phyloP scores from a whole-genome alignment of 1,140 invertebrate genomes.

The Lepidurus packardi region DNA sequence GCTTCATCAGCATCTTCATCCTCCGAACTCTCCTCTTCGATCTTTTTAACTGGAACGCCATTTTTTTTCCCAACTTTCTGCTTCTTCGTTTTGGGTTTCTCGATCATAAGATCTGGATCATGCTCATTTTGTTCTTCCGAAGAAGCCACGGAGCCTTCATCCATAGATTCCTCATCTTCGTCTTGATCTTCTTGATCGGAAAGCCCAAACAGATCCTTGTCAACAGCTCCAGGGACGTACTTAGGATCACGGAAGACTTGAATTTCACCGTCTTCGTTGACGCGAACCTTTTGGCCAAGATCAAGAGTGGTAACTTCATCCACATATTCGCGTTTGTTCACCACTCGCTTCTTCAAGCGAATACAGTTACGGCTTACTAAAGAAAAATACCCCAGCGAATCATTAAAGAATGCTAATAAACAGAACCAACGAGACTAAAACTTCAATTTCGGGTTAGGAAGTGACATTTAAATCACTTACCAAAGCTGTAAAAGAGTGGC shows the following conservation, averaged over 20 bases:
- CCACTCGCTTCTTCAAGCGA: neutral
- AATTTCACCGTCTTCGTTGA: conserved; percentile 23
- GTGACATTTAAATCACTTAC: conserved; percentile 31
- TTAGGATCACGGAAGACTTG: conserved; percentile 9
- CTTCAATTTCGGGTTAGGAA: neutral
- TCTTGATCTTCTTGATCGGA: conserved; percentile 9
- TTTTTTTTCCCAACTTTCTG: neutral
- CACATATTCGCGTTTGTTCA: neutral
- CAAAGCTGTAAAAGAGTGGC: conserved; percentile 35
- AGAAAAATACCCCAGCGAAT: neutral
- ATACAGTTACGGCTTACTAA: conserved; percentile 25
- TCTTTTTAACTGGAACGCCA: neutral
- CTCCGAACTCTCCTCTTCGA: conserved; percentile 13
- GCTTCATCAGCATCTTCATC: conserved; percentile 25
- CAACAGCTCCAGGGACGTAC: conserved; percentile 24
- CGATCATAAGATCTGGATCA: neutral
- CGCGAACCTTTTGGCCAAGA: conserved; percentile 30
- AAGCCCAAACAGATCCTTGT: neutral
- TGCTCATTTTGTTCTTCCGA: conserved; percentile 2
- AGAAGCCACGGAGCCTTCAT: neutral
- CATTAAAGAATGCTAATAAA: neutral
- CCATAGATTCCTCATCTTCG: neutral
- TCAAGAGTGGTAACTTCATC: conserved; percentile 29
- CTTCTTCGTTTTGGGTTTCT: neutral
- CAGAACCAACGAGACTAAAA: conserved; percentile 1